Evolutionary conservation across 2,113 vertebrate species (phyloP).

Genomic region (Scopus umbretta): DNA sequence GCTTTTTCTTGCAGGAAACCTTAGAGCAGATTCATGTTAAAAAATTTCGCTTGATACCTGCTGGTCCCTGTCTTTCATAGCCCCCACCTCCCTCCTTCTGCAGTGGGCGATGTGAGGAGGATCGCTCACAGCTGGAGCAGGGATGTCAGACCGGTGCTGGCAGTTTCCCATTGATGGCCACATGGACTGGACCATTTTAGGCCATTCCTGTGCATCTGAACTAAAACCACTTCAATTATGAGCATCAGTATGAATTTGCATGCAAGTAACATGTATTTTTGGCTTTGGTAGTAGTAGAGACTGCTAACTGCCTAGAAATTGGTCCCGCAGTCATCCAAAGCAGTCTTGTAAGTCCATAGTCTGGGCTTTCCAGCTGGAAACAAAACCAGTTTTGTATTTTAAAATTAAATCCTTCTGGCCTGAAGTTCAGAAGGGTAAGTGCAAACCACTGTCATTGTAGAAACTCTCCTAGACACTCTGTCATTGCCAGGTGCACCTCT

Average conservation of each 20-base stretch:
- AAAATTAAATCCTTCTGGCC: neutral
- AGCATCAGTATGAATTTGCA: neutral
- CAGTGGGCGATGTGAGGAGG: fast-evolving
- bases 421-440: neutral
- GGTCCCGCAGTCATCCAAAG: neutral
- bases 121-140: fast-evolving
- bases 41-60: neutral
- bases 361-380: neutral
- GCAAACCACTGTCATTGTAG: neutral
- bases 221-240: neutral
- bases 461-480: fast-evolving
- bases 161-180: neutral
- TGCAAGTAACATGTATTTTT: neutral
- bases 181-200: neutral
- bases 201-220: neutral
- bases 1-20: neutral
- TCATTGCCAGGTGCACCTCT: neutral
- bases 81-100: neutral
- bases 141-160: neutral
- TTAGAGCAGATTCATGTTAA: neutral
- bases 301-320: neutral
- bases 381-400: neutral
- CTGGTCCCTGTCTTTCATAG: neutral
- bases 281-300: neutral
- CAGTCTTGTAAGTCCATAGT: neutral